A percentile compares a stretch with the other conserved stretches of the same genome.
Evolutionary conservation across 2,888 invertebrate species (phyloP).

Genomic region (Nomada goodeniana): DNA sequence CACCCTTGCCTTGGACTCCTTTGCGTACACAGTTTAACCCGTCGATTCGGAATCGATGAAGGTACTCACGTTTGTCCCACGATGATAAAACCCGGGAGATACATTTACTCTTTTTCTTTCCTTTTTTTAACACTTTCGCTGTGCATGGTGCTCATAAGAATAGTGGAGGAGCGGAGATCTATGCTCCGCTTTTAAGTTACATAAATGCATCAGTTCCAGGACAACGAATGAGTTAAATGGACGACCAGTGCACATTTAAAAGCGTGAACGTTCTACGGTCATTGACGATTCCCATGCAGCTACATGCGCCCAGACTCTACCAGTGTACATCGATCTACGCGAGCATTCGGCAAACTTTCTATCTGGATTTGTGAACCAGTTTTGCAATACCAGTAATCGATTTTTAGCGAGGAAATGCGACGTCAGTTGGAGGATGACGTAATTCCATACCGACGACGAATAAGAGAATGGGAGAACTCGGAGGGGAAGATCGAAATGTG

Average conservation of each 20-base stretch:
- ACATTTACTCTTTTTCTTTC: background rate
- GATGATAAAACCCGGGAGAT: background rate
- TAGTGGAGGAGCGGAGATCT: too few relatives aligned
- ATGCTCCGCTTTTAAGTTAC: too few relatives aligned
- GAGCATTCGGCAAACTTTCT: background rate
- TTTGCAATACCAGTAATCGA: background rate
- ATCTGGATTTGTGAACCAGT: background rate
- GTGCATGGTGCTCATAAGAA: background rate
- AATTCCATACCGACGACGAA: background rate
- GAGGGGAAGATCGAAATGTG: background rate
- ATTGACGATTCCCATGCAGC: conserved; percentile 15
- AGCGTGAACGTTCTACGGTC: background rate
- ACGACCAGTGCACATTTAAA: background rate
- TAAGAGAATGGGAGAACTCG: background rate
- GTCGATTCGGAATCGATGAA: background rate
- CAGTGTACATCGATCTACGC: background rate
- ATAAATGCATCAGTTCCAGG: too few relatives aligned
- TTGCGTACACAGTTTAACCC: conserved; percentile 25
- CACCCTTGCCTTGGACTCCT: conserved; percentile 30
- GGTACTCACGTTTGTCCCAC: conserved; percentile 34
- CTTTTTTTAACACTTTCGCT: conserved; percentile 20
- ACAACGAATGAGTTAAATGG: too few relatives aligned
- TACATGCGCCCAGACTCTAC: background rate
- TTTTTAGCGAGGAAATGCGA: conserved; percentile 47
- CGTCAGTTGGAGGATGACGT: background rate